A percentile compares a stretch with the other conserved stretches of the same genome.
These are phyloP conservation scores for Zaprionus ornatus DNA, from an alignment of 1,140 invertebrate species.

Conservation along the genomic window DNA sequence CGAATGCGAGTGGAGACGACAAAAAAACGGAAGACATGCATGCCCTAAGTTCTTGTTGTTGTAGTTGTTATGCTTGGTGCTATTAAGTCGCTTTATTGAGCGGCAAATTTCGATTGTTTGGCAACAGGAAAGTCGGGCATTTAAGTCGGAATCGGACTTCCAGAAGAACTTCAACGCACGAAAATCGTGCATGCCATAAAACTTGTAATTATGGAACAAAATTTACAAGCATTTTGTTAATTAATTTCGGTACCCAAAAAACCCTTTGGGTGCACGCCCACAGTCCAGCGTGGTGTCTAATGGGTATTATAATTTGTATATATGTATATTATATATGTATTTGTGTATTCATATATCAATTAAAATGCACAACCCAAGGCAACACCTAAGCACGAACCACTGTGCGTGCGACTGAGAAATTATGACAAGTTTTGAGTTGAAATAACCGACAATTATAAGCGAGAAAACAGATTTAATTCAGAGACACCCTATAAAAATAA, in stretches of 20 bases:
- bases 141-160: slow-evolving; percentile 8
- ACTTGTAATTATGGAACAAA: slow-evolving; percentile 68
- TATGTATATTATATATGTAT: slow-evolving; percentile 18
- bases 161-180: slow-evolving; percentile 44
- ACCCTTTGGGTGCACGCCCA: slow-evolving; percentile 51
- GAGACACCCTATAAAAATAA: neutral
- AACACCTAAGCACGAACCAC: slow-evolving; percentile 46
- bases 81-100: slow-evolving; percentile 77
- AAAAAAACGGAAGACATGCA: slow-evolving; percentile 42
- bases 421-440: slow-evolving; percentile 15
- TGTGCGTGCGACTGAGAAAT: slow-evolving; percentile 57
- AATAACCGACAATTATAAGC: neutral
- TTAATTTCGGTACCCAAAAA: slow-evolving; percentile 65
- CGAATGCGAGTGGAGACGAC: slow-evolving; percentile 22
- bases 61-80: slow-evolving; percentile 32
- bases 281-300: neutral
- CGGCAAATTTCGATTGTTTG: slow-evolving; percentile 64
- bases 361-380: slow-evolving; percentile 58
- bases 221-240: slow-evolving; percentile 75
- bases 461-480: neutral
- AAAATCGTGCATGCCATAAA: slow-evolving; percentile 54
- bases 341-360: slow-evolving; percentile 50
- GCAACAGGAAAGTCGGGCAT: slow-evolving; percentile 38
- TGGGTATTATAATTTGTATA: neutral
- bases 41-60: slow-evolving; percentile 12